A percentile compares a stretch with the other conserved stretches of the same genome.
These are phyloP conservation scores for Troilus luridus DNA, from an alignment of 2,888 invertebrate species.

Conservation along the genomic window DNA sequence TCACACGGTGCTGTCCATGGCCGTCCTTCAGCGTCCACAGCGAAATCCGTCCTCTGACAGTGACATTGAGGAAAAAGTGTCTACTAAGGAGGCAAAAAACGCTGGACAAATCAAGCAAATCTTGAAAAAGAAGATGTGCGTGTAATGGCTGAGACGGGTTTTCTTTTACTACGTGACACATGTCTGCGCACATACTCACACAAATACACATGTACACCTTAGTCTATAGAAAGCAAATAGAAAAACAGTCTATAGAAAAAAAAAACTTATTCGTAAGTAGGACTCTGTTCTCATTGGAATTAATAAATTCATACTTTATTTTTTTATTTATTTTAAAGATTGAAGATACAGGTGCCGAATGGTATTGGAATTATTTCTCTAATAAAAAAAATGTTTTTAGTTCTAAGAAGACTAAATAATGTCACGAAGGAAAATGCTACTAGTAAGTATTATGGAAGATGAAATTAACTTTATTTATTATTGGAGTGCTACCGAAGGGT, in stretches of 20 bases:
- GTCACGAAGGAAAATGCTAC: no score
- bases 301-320: not conserved
- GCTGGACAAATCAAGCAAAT: not conserved
- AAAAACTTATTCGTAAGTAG: not conserved
- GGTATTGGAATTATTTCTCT: no score
- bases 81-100: not conserved
- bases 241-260: not conserved
- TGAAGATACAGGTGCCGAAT: no score
- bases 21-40: not conserved
- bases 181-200: not conserved
- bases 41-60: not conserved
- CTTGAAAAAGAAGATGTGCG: not conserved
- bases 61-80: not conserved
- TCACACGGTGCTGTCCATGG: conserved; percentile 20
- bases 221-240: not conserved
- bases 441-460: no score
- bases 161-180: not conserved
- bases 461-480: no score
- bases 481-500: no score
- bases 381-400: no score
- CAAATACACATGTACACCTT: not conserved
- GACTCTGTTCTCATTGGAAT: not conserved
- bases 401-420: no score
- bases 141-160: not conserved
- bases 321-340: no score